Evolutionary conservation across 2,888 invertebrate species (phyloP).

Genomic region (Limnephilus auricula): DNA sequence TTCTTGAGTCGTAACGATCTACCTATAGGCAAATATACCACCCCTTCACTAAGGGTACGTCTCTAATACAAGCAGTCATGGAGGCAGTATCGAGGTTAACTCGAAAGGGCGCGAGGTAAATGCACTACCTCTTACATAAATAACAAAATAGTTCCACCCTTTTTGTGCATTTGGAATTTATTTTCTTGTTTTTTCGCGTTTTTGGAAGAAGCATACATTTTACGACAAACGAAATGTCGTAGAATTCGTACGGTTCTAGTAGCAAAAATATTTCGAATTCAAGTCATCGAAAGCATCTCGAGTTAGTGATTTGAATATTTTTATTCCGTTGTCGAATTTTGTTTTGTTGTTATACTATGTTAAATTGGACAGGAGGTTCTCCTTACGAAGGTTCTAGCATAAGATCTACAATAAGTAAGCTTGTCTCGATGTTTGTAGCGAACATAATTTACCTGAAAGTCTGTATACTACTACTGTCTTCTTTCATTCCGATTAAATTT

Average conservation of each 20-base stretch:
- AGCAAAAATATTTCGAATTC: slow-evolving; percentile 10
- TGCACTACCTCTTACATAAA: not conserved
- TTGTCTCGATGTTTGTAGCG: slow-evolving; percentile 65
- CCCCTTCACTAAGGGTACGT: slow-evolving; percentile 57
- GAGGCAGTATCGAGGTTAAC: not conserved
- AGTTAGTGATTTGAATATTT: slow-evolving; percentile 5
- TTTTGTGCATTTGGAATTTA: not conserved
- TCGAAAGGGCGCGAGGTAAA: not conserved
- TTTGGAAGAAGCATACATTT: not conserved
- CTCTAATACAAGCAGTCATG: not conserved
- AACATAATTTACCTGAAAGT: slow-evolving; percentile 41
- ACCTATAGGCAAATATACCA: slow-evolving; percentile 61
- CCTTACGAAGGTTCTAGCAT: slow-evolving; percentile 55
- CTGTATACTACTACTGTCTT: not conserved
- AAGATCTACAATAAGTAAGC: slow-evolving; percentile 65
- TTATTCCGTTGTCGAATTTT: slow-evolving; percentile 5
- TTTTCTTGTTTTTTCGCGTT: not conserved
- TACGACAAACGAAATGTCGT: slow-evolving; percentile 15
- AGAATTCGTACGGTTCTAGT: slow-evolving; percentile 29
- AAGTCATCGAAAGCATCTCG: not conserved
- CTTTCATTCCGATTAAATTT: not conserved
- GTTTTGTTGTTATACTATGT: slow-evolving; percentile 2
- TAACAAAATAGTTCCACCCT: not conserved
- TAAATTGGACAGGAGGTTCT: not conserved
- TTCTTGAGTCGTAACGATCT: slow-evolving; percentile 61